phyloP scores from a whole-genome alignment of 2,888 invertebrate genomes.

The Trissonchulus latispiculum region DNA sequence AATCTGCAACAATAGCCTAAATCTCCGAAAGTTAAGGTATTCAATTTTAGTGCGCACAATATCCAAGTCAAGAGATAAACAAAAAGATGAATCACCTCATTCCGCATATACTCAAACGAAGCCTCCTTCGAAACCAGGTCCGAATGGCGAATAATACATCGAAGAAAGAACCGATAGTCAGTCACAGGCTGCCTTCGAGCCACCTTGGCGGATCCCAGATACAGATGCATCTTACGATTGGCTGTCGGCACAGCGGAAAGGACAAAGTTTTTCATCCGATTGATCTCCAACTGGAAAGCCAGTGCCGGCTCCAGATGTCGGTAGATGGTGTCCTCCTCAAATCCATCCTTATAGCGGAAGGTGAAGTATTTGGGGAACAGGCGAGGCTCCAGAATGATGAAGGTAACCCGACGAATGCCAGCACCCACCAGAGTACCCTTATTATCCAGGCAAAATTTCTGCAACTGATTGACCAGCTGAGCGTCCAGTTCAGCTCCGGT shows the following conservation, averaged over 20 bases:
- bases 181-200: constrained; percentile 85
- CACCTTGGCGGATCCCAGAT: constrained; percentile 63
- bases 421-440: background rate
- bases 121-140: constrained; percentile 96
- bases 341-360: constrained; percentile 66
- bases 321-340: constrained; percentile 86
- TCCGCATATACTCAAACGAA: constrained; percentile 92
- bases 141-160: constrained; percentile 91
- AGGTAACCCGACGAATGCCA: constrained; percentile 71
- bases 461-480: background rate
- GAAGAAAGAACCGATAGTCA: constrained; percentile 90
- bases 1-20: no score
- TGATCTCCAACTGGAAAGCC: constrained; percentile 91
- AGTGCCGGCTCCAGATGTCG: constrained; percentile 92
- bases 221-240: constrained; percentile 96
- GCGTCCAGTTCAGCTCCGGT: background rate
- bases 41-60: no score
- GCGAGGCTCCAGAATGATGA: constrained; percentile 61
- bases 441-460: constrained; percentile 6
- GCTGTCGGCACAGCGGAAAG: constrained; percentile 87
- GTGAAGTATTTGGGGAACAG: constrained; percentile 51
- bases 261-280: constrained; percentile 86
- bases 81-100: constrained; percentile 58
- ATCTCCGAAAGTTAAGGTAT: no score
- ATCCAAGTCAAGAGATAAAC: no score